Base-by-base conservation (phyloP, 2,113 vertebrate genomes). In the Fulmarus glacialis region DNA sequence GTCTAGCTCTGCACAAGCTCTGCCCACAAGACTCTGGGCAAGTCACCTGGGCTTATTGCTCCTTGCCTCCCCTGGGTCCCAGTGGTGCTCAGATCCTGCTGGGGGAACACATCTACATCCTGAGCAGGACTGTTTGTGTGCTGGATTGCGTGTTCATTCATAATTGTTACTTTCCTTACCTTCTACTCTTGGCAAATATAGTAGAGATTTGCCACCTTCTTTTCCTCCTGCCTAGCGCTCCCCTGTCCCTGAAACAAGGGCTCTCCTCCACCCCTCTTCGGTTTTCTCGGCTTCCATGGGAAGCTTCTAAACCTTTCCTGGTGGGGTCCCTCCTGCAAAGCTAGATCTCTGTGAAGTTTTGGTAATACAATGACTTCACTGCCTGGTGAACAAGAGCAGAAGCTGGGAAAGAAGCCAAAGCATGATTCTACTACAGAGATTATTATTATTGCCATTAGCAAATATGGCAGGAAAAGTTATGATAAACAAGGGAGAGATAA, bases 361-460 rank as follows among this genome's bases (percentile, higher is more conserved):
- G 40, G 62, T 70, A 21, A 66, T 72, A 40, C 11, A n/a, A 8
- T 66, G 29, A 73, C 81, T 96, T 87, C 38, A 34, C 23, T 87
- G 48, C 66, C 55, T 68, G n/a, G 16, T 70, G 62, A 94, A 58
- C 23, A 72, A 80, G 52, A 90, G 34, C 42, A 85, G 53, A 93
- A 80, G 60, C 93, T 93, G 81, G 94, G 89, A 93, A 95, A 86
- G 58, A 85, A 82, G 84, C 91, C 93, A 87, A 91, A 72, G 36
- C 1, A 1, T 77, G 58, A 68, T 70, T 96, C 43, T 91, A 62
- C 73, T 82, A 48, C 2, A 6, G 32, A 70, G 47, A 82, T 87
- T 85, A 91, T 62, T 95, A 82, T 92, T 95, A 89, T 78, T 92
- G 81, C 73, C 30, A 90, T 95, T 94, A 83, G 62, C 62, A 90